Evolutionary conservation across 2,797 vertebrate genomes (phyloP), one percentile per base, ranked within the genome.

Genomic region (Xyrichtys novacula): DNA sequence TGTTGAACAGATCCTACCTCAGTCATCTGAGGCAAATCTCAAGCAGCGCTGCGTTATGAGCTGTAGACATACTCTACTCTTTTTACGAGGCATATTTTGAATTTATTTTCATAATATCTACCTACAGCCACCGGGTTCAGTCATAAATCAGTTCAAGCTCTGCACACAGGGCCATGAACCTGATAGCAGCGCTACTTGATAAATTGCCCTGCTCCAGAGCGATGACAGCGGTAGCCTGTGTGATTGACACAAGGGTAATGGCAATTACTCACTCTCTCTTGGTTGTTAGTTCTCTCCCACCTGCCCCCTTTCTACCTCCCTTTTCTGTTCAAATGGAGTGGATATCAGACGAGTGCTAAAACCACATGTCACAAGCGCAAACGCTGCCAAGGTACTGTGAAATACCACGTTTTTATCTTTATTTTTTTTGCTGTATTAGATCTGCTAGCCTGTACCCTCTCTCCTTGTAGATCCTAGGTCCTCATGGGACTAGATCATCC

Each of bases 321-420:
- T 84, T 98, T 96, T 96, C 94, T 98, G 94, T 98, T 98, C 97
- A 98, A 98, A 96, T 98, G 98, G 98, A 98, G 96, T 93, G 96
- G 96, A 96, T 96, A 95, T 98, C 96, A 97, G 94, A 96, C 95
- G 93, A 96, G 93, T 90, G 90, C 96, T 96, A 96, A 95, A 90
- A 93, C 96, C 66, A 90, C 96, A 96, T 95, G 97, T 95, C 96
- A 95, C 96, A 98, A 99, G 78, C 84, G 97, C 95, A 98, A 97
- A 94, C 94, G 95, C 92, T 97, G 95, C 88, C 95, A 99, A 99
- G 97, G 98, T 99, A 99, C 95, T 91, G 96, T 97, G 96, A 84
- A 86, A 94, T 65, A 29, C 42, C 65, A 76, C 10, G 50, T 73
- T 76, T 44, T 42, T 44, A 34, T 34, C 56, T 81, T 76, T 81